Base-by-base conservation (phyloP, 2,797 vertebrate species). In the Pseudomugil tenellus region DNA sequence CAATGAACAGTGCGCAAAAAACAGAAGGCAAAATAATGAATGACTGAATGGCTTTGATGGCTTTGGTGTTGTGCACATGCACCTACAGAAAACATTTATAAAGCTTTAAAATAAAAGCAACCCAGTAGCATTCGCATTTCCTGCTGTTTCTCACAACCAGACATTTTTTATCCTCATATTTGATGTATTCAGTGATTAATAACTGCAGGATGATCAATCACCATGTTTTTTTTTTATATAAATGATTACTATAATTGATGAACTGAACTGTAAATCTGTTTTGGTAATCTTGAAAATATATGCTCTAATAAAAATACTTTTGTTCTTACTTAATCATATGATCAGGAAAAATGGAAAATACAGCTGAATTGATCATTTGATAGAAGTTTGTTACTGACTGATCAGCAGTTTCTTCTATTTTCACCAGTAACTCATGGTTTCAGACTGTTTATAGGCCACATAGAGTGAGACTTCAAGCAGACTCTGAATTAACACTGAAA, bases 11-110 rank as follows among this genome's bases (percentile, higher is more conserved):
- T 5, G 4, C 35, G n/a, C n/a, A n/a, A n/a, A n/a, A 66, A 63
- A 74, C 49, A 63, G 43, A 43, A 74, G 29, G 35, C 52, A 58
- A 74, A n/a, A 41, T 76, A 60, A 79, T 78, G 56, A 79, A 74
- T 68, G n/a, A n/a, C n/a, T n/a, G 67, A 58, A 61, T 57, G 48
- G 39, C 53, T 52, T 32, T 28, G 25, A 48, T 58, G 31, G 28
- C 46, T 69, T 48, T 62, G 32, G 32, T 35, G 62, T 11, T 63
- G 59, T 32, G 35, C 43, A 51, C 39, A 49, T 21, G 19, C 9
- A 19, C n/a, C 19, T 29, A 21, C 53, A 59, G 23, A 69, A 58
- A 68, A 28, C 31, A 52, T 39, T 17, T 29, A 6, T 29, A 29
- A 29, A 5, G n/a, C n/a, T n/a, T n/a, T n/a, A n/a, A n/a, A n/a